Percentiles rank a stretch among this genome's conserved stretches.
These are phyloP conservation scores for Desmodus rotundus DNA, from an alignment of 2,113 vertebrate species.

Conservation along the genomic window DNA sequence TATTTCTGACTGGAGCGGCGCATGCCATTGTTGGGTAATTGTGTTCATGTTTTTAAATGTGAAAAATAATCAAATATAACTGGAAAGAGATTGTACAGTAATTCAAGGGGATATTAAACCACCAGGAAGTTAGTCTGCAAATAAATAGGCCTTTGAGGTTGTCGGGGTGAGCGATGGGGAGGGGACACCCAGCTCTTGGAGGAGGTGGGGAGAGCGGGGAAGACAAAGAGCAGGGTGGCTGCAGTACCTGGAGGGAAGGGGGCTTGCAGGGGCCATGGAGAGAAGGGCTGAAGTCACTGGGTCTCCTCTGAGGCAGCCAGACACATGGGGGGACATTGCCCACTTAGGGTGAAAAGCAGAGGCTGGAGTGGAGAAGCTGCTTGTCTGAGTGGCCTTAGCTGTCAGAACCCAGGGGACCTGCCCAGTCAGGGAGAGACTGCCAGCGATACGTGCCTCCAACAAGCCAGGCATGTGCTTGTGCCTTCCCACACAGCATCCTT, in stretches of 20 bases:
- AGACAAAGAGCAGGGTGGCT: neutral
- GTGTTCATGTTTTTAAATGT: conserved; percentile 78
- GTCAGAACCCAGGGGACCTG: neutral
- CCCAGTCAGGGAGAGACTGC: neutral
- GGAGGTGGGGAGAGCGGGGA: neutral
- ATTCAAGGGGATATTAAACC: conserved; percentile 76
- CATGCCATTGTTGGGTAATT: conserved; percentile 65
- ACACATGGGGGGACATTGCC: neutral
- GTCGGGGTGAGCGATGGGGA: conserved; percentile 63
- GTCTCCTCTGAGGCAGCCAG: neutral
- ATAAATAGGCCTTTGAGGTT: conserved; percentile 75
- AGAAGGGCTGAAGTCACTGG: neutral
- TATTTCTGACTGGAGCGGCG: conserved; percentile 64
- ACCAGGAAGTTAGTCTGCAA: conserved; percentile 72
- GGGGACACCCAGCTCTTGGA: neutral
- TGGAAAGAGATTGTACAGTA: conserved; percentile 73
- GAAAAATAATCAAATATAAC: conserved; percentile 79
- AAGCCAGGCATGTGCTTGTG: too few species aligned
- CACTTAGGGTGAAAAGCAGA: neutral
- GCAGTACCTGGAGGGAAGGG: neutral
- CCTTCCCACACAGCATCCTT: neutral
- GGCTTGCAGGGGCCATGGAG: neutral
- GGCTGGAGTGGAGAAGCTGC: neutral
- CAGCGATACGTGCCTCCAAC: fast-evolving
- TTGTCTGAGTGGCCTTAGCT: neutral